Evolutionary conservation across 1,140 invertebrate genomes (phyloP).

Genomic region (Mactra quadrangularis): DNA sequence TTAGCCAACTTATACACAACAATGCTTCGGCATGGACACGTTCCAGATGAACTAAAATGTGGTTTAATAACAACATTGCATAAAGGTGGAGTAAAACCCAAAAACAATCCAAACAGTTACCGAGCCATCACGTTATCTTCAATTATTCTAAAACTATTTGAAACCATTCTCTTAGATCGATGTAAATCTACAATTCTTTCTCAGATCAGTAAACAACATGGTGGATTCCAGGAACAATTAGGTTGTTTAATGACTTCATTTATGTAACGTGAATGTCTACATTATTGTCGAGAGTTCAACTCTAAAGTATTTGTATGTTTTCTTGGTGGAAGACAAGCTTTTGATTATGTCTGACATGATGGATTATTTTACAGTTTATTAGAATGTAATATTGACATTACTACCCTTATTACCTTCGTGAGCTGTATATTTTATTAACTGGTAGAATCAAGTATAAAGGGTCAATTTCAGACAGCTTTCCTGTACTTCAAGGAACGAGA

Average conservation of each 20-base stretch:
- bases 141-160: no score
- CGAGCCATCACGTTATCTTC: no score
- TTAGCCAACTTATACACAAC: no score
- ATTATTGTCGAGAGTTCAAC: neutral
- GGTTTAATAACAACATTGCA: no score
- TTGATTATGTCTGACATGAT: slow-evolving; percentile 24
- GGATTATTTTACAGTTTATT: slow-evolving; percentile 4
- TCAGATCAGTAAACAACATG: no score
- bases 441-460: neutral
- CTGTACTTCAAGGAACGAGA: neutral
- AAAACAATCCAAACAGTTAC: no score
- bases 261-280: slow-evolving; percentile 1
- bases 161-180: no score
- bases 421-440: neutral
- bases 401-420: neutral
- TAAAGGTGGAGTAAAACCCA: no score
- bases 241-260: slow-evolving; percentile 11
- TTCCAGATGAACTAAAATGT: no score
- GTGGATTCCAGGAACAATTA: slow-evolving; percentile 15
- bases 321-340: slow-evolving; percentile 5
- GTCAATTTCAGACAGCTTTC: neutral
- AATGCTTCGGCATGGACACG: no score
- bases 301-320: slow-evolving; percentile 12
- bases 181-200: no score
- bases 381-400: neutral